phyloP scores from a whole-genome alignment of 37 sponge, comb jelly and placozoan species.

The Geodia barretti region DNA sequence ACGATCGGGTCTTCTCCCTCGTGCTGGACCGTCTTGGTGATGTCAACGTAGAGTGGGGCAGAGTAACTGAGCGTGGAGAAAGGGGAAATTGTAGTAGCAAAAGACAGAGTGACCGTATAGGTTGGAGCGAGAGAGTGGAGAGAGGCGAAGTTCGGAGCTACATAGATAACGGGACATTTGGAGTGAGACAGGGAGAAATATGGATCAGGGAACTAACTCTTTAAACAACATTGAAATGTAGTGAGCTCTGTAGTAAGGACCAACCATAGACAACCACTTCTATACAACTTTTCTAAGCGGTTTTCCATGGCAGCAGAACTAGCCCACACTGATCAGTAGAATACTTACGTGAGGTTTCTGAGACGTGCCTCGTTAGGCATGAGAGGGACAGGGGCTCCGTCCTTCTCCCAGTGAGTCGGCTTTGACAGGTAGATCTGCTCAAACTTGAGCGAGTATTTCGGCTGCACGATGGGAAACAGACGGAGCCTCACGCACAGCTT shows the following conservation, averaged over 20 bases:
- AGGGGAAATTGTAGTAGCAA: no score
- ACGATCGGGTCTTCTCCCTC: constrained; percentile 78
- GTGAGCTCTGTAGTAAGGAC: no score
- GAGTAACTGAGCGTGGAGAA: constrained; percentile 63
- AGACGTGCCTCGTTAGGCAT: constrained; percentile 99
- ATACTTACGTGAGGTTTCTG: constrained; percentile 92
- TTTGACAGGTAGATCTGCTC: constrained; percentile 99
- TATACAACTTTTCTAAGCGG: no score
- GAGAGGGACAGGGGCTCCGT: constrained; percentile 90
- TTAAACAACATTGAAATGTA: no score
- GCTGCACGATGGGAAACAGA: constrained; percentile 41
- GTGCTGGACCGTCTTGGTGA: constrained; percentile 83
- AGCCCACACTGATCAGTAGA: no score
- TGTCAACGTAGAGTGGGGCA: constrained; percentile 96
- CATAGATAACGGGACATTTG: neutral
- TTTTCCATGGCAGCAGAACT: no score
- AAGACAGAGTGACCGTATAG: neutral
- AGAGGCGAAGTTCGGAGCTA: neutral
- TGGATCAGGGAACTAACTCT: no score
- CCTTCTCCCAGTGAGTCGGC: constrained; percentile 99
- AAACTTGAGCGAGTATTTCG: constrained; percentile 96
- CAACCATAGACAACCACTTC: no score
- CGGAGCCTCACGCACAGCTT: no score
- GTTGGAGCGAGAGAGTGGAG: neutral
- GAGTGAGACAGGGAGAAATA: neutral